phyloP scores from a whole-genome alignment of 37 sponge, comb jelly and placozoan genomes.

The Petrosia ficiformis region DNA sequence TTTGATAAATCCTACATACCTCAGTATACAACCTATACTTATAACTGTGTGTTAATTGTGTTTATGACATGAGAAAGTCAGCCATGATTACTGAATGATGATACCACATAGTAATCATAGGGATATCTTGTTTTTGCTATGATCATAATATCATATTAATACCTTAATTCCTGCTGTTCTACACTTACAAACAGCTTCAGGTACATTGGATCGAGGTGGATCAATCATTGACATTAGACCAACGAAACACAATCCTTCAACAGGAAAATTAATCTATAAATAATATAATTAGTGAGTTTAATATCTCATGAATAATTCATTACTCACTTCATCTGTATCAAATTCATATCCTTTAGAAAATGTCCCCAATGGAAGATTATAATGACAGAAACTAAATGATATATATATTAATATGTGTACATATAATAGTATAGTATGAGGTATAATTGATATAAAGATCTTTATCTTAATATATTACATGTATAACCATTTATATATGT shows the following conservation, averaged over 20 bases:
- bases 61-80: not conserved
- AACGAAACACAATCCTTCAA: constrained; percentile 84
- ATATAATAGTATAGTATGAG: too few species aligned
- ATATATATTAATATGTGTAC: not conserved
- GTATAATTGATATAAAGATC: too few species aligned
- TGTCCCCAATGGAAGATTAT: constrained; percentile 39
- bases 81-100: too few species aligned
- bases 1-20: too few species aligned
- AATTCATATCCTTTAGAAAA: constrained; percentile 83
- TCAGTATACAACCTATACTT: not conserved
- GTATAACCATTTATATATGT: too few species aligned
- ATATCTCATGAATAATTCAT: too few species aligned
- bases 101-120: too few species aligned
- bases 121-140: not conserved
- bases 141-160: not conserved
- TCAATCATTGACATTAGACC: constrained; percentile 95
- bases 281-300: not conserved
- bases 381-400: constrained; percentile 77
- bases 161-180: constrained; percentile 93
- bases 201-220: constrained; percentile 94
- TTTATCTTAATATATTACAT: not conserved
- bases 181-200: constrained; percentile 91
- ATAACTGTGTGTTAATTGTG: too few species aligned
- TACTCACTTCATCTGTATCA: constrained; percentile 70
- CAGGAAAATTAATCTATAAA: constrained; percentile 77